Percentiles rank a stretch among this genome's conserved stretches.
Evolutionary conservation across 2,888 invertebrate genomes (phyloP).

Genomic region (Harpagoxenus sublaevis): DNA sequence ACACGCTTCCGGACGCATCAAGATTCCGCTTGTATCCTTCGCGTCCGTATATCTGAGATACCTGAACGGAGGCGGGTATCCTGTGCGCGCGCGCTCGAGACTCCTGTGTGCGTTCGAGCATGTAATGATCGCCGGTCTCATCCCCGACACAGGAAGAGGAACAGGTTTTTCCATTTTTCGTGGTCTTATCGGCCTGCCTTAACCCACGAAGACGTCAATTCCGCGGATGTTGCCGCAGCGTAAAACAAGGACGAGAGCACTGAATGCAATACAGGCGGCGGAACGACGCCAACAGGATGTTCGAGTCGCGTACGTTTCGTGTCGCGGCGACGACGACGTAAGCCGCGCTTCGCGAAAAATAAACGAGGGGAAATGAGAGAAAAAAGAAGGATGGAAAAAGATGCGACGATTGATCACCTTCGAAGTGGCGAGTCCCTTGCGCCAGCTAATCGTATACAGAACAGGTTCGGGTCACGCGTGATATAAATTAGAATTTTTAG

Average conservation of each 20-base stretch:
- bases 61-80: constrained; percentile 71
- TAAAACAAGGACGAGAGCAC: constrained; percentile 14
- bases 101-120: constrained; percentile 73
- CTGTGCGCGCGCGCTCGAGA: constrained; percentile 60
- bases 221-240: constrained; percentile 64
- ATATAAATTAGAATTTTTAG: constrained; percentile 3
- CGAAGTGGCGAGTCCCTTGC: neutral
- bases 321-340: constrained; percentile 30
- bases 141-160: constrained; percentile 81
- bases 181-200: constrained; percentile 80
- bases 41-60: constrained; percentile 61
- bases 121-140: constrained; percentile 79
- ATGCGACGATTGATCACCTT: constrained; percentile 15
- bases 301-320: constrained; percentile 39
- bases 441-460: constrained; percentile 26
- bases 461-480: neutral
- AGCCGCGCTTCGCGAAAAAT: constrained; percentile 26
- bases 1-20: constrained; percentile 69
- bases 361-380: neutral
- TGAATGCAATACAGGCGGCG: constrained; percentile 12
- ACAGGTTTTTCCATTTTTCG: constrained; percentile 83
- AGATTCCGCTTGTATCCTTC: constrained; percentile 66
- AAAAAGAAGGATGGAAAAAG: neutral
- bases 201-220: constrained; percentile 74
- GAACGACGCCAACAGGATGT: constrained; percentile 34